These are phyloP conservation scores for Cordilura impudica DNA, from an alignment of 2,888 invertebrate genomes.

Conservation along the genomic window DNA sequence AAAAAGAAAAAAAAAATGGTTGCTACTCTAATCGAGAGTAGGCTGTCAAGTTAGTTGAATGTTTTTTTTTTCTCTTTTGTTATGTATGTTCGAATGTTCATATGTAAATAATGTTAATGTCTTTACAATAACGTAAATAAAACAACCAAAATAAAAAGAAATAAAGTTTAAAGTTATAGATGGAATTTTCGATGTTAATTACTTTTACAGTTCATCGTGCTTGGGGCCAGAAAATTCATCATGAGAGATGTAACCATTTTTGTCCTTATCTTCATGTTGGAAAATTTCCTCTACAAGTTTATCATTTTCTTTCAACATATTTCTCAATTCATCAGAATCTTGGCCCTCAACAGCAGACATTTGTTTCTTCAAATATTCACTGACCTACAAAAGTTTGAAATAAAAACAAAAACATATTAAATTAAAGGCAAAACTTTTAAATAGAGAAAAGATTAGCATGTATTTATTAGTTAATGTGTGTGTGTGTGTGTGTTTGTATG, in stretches of 20 bases:
- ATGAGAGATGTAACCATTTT: slow-evolving; percentile 96
- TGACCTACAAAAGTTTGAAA: slow-evolving; percentile 82
- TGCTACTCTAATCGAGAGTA: not conserved
- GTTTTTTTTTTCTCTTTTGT: not conserved
- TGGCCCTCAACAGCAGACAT: slow-evolving; percentile 90
- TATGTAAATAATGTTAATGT: slow-evolving; percentile 39
- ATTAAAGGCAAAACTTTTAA: slow-evolving; percentile 2
- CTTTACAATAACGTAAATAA: slow-evolving; percentile 35
- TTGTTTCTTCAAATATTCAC: slow-evolving; percentile 94
- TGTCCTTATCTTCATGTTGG: slow-evolving; percentile 97
- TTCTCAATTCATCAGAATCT: slow-evolving; percentile 87
- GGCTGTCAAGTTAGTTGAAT: not conserved
- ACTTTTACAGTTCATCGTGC: slow-evolving; percentile 92
- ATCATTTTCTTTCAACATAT: slow-evolving; percentile 92
- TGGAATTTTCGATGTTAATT: slow-evolving; percentile 9
- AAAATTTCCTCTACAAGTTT: slow-evolving; percentile 97
- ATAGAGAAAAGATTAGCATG: slow-evolving; percentile 8
- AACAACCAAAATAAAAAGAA: slow-evolving; percentile 20
- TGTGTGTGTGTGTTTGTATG: slow-evolving; percentile 13
- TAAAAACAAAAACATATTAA: slow-evolving; percentile 16
- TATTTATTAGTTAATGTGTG: slow-evolving; percentile 17
- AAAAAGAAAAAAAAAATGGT: not conserved
- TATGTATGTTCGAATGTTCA: not conserved
- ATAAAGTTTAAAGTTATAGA: slow-evolving; percentile 23
- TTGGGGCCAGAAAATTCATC: slow-evolving; percentile 98